Conservation (phyloP, 2,113 vertebrate species). For the Psammodynastes pulverulentus region DNA sequence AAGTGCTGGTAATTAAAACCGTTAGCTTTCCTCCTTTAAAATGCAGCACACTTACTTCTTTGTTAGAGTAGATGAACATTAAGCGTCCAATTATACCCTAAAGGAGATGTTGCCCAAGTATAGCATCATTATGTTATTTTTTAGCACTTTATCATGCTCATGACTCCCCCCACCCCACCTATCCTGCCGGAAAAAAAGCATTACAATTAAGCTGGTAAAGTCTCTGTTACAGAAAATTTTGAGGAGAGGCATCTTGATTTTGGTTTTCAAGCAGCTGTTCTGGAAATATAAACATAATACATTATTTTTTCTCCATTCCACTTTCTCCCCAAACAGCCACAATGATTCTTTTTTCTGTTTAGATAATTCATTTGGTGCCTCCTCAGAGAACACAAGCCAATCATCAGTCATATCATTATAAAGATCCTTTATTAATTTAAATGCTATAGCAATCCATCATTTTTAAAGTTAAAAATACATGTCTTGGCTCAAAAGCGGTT, state of each 20-base stretch:
- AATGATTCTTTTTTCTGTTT: constrained; percentile 39
- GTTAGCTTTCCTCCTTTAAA: not conserved
- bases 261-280: constrained; percentile 48
- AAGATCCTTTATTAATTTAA: constrained; percentile 52
- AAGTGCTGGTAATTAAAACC: not conserved
- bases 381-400: constrained; percentile 40
- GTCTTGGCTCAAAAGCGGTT: constrained; percentile 4
- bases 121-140: constrained; percentile 11
- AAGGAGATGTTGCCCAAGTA: not conserved
- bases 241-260: constrained; percentile 35
- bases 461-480: constrained; percentile 53
- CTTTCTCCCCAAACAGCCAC: not conserved
- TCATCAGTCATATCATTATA: constrained; percentile 27
- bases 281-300: constrained; percentile 43
- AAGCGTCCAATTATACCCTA: not conserved
- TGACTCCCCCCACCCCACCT: not conserved
- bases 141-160: not conserved
- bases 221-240: constrained; percentile 14
- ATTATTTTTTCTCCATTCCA: constrained; percentile 7
- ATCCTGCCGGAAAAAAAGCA: not conserved
- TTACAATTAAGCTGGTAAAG: constrained; percentile 31
- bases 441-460: constrained; percentile 48
- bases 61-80: constrained; percentile 14
- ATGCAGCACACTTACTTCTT: not conserved
- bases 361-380: constrained; percentile 45